Conservation (phyloP, 2,888 invertebrate genomes). For the Melinaea menophilus region DNA sequence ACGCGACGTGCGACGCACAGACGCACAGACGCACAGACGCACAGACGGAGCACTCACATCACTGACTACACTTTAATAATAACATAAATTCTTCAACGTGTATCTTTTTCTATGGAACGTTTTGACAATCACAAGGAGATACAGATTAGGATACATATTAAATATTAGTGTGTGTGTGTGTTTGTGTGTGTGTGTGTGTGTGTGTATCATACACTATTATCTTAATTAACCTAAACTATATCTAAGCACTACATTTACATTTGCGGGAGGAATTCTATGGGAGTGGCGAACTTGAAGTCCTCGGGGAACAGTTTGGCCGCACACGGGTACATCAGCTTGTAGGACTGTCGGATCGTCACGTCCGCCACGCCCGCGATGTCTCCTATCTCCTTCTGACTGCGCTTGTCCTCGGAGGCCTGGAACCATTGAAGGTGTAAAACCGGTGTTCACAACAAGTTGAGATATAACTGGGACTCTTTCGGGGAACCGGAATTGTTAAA, state of each 20-base stretch:
- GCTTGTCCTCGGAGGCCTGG: conserved; percentile 93
- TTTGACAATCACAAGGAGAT: too few species aligned
- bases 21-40: too few species aligned
- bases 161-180: too few species aligned
- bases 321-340: conserved; percentile 97
- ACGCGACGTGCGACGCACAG: too few species aligned
- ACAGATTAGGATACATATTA: too few species aligned
- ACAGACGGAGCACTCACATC: too few species aligned
- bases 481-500: too few species aligned
- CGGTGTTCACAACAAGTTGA: background rate
- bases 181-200: background rate
- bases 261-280: conserved; percentile 95
- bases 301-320: conserved; percentile 95
- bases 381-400: conserved; percentile 98
- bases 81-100: too few species aligned
- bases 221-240: background rate
- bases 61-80: too few species aligned
- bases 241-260: conserved; percentile 74
- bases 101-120: too few species aligned
- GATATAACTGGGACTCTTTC: background rate
- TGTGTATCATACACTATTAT: background rate
- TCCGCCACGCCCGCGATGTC: conserved; percentile 99
- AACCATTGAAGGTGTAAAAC: conserved; percentile 9
- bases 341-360: conserved; percentile 97
- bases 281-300: conserved; percentile 96